Conservation (phyloP, 92 coral and sea anemone species). For the Desmophyllum pertusum region DNA sequence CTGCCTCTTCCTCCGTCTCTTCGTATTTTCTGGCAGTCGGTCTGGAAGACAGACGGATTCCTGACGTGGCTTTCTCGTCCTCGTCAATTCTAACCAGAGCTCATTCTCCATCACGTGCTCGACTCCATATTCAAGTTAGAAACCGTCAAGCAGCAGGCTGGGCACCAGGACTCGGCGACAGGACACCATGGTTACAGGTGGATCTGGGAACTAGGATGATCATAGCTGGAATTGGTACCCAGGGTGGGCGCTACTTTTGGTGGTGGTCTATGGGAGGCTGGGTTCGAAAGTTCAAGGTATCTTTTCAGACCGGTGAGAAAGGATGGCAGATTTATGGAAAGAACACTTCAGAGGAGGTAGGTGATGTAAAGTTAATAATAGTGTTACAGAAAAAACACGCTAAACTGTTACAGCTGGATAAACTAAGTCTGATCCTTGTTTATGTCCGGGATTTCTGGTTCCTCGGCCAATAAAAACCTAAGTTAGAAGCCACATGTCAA, state of each 20-base stretch:
- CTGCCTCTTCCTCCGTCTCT: conserved; percentile 6
- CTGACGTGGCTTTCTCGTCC: conserved; percentile 52
- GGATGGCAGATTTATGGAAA: conserved; percentile 51
- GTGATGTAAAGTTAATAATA: not conserved
- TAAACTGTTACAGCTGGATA: too few relatives aligned
- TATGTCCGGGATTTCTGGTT: too few relatives aligned
- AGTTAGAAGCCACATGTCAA: too few relatives aligned
- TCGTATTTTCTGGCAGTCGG: conserved; percentile 60
- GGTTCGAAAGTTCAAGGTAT: conserved; percentile 61
- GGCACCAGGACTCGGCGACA: conserved; percentile 56
- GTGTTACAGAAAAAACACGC: not conserved
- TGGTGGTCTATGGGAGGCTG: conserved; percentile 61
- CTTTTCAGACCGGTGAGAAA: conserved; percentile 44
- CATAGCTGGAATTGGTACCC: conserved; percentile 60
- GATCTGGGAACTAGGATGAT: conserved; percentile 44
- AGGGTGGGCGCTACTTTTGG: conserved; percentile 64
- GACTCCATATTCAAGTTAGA: conserved; percentile 48
- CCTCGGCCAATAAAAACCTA: too few relatives aligned
- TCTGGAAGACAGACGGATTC: conserved; percentile 55
- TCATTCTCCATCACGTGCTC: conserved; percentile 55
- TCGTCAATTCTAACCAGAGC: conserved; percentile 47
- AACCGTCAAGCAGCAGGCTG: conserved; percentile 48
- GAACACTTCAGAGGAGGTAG: conserved; percentile 55
- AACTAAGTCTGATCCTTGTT: too few relatives aligned
- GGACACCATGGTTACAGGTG: conserved; percentile 62